Base-by-base conservation (phyloP, 2,888 invertebrate species). In the Octodonta nipae region DNA sequence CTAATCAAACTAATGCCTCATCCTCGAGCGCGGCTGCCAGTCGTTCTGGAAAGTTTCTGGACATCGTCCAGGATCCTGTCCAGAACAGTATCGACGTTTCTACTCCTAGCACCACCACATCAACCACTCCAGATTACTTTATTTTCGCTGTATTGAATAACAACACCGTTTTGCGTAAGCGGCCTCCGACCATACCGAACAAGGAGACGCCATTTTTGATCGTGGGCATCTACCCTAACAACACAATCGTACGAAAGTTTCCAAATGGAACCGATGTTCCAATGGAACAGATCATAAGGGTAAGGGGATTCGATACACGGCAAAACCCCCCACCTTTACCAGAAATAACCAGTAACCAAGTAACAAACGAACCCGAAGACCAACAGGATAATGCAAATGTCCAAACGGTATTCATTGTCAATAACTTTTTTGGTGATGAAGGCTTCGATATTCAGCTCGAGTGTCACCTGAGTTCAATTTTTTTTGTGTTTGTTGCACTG, bases 191-290 rank as follows among this genome's bases (percentile, higher is more conserved):
- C 51, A 67, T 75, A 60, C 75, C 76, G 56, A 65, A 71, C 53
- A 75, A 75, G 63, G 72, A 76, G 55, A 67, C 75, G 50, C 79
- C 80, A 44, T 80, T 75, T 60, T 72, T 80, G 50, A 71, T 81
- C 57, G 78, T 77, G 52, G 80, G 81, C 57, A 71, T 81, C 52
- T 75, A 74, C 59, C 80, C 81, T 46, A 79, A 81, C 66, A 80
- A 80, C 63, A 79, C 76, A 58, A 66, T 81, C 59, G 75, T 82
- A 57, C 74, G 77, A 64, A 81, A 78, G 65, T 82, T 76, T 58
- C 81, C 81, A 44, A 82, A 83, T 54, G 82, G 82, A 60, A 80
- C 81, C 56, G 65, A 76, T 61, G 74, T 81, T 60, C 79, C 80
- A 61, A 76, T 78, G 58, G 62, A 63, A 51, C 60, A 55, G 26